A percentile compares a stretch with the other conserved stretches of the same genome.
Evolutionary conservation across 1,140 invertebrate species (phyloP).

Genomic region (Calosoma granatense): DNA sequence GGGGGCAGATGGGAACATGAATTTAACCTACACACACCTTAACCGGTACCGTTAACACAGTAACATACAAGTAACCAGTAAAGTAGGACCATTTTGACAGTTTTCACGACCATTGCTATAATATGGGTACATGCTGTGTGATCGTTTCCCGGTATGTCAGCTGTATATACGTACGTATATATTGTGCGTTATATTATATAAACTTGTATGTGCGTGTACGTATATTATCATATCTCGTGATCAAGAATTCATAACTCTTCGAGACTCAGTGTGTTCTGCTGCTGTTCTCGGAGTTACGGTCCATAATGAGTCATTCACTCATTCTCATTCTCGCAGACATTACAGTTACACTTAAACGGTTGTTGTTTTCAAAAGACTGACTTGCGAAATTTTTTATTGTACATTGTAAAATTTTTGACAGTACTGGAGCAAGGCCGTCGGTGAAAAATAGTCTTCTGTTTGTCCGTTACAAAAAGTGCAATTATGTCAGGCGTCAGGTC

Average conservation of each 20-base stretch:
- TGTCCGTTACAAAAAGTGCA: too few species aligned
- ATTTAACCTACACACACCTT: not conserved
- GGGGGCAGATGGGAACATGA: not conserved
- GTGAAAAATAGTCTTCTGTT: too few species aligned
- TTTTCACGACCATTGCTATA: not conserved
- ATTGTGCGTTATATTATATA: not conserved
- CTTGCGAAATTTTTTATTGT: too few species aligned
- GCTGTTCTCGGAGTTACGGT: too few species aligned
- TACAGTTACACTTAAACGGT: not conserved
- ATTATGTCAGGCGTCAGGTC: too few species aligned
- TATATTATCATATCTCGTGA: not conserved
- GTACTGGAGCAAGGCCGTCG: too few species aligned
- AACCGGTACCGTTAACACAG: not conserved
- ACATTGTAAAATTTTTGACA: too few species aligned
- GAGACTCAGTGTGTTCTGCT: too few species aligned
- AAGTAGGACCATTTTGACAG: slow-evolving; percentile 6
- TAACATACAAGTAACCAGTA: not conserved
- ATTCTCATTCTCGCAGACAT: not conserved
- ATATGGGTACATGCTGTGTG: too few species aligned
- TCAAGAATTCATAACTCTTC: not conserved
- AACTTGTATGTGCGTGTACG: not conserved
- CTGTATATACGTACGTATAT: too few species aligned
- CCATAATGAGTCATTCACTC: not conserved
- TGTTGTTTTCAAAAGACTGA: not conserved
- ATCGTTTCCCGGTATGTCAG: too few species aligned